Base-by-base conservation (phyloP, 2,888 invertebrate genomes). In the Acanthacorydalis orientalis region DNA sequence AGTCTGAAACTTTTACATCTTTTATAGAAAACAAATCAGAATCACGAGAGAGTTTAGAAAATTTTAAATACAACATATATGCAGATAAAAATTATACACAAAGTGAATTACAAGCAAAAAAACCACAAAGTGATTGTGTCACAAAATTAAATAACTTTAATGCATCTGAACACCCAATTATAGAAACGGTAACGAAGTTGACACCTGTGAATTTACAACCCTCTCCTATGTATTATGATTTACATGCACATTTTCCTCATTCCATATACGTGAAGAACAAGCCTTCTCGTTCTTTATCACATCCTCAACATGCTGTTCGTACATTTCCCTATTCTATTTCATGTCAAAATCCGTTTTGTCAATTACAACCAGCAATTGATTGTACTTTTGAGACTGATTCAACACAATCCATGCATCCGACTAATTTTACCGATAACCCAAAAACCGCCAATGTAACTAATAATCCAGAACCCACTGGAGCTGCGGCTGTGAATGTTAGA, bases 401-500 rank as follows among this genome's bases (percentile, higher is more conserved):
- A 8, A 39, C 12, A 12, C n/a, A 37, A 12, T n/a, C 14, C 23
- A 23, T 23, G 23, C 23, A 23, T 23, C 23, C 23, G 6, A 23
- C 23, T 23, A 23, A 35, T n/a, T 15, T 14, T 12, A n/a, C n/a
- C 33, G 14, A 32, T 43, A 14, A 33, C 32, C 41, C 46, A 33
- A 45, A 47, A 40, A 41, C 50, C 16, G 37, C 44, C 43, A 43
- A 31, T 43, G 43, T 43, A 31, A 34, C 45, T 43, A 46, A 23
- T 48, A 48, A 31, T 34, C 38, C 33, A 35, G 39, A 42, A 15
- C 39, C 16, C 43, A 53, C 51, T 64, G 77, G 34, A 48, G 52
- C 50, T 51, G 51, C 51, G 45, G 54, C 55, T 52, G 62, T 59
- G 54, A 57, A 59, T 51, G 55, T 77, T 68, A 81, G 84, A 72